Percentiles rank a stretch among this genome's conserved stretches.
phyloP scores from a whole-genome alignment of 2,113 vertebrate species.

The Platycercus adscitus region DNA sequence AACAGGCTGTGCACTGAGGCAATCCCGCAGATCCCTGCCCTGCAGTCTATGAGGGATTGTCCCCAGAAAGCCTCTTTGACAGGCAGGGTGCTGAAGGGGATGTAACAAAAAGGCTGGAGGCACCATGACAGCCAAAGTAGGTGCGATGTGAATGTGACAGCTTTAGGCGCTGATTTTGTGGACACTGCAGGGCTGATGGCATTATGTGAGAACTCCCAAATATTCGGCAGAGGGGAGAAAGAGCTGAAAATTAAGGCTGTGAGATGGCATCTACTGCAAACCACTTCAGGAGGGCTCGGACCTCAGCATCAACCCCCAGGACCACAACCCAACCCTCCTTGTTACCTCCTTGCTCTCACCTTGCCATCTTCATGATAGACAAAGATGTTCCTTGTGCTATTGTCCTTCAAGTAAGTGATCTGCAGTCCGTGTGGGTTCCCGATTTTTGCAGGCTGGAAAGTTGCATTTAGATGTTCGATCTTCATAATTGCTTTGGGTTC shows the following conservation, averaged over 20 bases:
- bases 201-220: not conserved
- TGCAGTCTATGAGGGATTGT: not conserved
- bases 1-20: not conserved
- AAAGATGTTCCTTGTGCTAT: constrained; percentile 97
- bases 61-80: not conserved
- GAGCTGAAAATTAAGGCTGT: not conserved
- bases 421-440: constrained; percentile 91
- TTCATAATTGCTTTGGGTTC: constrained; percentile 96
- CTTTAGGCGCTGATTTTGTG: not conserved
- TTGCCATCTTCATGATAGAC: constrained; percentile 96
- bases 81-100: not conserved
- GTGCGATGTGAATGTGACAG: not conserved
- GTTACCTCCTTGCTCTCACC: constrained; percentile 67
- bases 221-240: not conserved
- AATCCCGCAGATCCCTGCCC: not conserved
- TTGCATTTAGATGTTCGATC: constrained; percentile 90
- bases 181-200: not conserved
- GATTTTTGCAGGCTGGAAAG: constrained; percentile 92
- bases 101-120: not conserved
- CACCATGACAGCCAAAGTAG: not conserved
- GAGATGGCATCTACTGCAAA: not conserved
- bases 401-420: constrained; percentile 95
- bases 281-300: not conserved
- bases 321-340: not conserved
- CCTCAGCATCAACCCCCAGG: not conserved